These are phyloP conservation scores for Muricea muricata DNA, from an alignment of 92 coral and sea anemone species.

Conservation along the genomic window DNA sequence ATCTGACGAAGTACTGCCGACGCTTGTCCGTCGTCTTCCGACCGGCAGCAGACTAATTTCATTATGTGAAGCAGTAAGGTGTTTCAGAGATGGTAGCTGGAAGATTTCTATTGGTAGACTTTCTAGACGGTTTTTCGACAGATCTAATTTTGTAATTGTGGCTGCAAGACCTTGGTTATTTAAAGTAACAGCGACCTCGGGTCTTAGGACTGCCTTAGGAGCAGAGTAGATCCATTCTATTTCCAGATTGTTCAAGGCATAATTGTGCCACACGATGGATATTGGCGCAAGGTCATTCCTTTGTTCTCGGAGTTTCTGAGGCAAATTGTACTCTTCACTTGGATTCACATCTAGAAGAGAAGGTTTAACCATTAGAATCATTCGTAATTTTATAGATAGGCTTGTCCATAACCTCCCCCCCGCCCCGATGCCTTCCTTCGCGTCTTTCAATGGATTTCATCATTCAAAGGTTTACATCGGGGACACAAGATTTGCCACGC, in stretches of 20 bases:
- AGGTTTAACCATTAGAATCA: too few relatives aligned
- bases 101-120: conserved; percentile 84
- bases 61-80: conserved; percentile 78
- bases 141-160: conserved; percentile 85
- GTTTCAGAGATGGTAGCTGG: conserved; percentile 82
- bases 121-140: conserved; percentile 76
- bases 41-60: conserved; percentile 71
- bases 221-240: conserved; percentile 85
- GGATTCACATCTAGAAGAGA: conserved; percentile 72
- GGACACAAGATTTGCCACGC: too few relatives aligned
- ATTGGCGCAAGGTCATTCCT: conserved; percentile 84
- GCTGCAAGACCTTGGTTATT: conserved; percentile 75
- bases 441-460: too few relatives aligned
- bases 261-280: conserved; percentile 85
- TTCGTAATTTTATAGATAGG: too few relatives aligned
- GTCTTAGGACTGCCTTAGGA: conserved; percentile 79
- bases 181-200: conserved; percentile 55
- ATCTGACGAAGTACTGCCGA: conserved; percentile 57
- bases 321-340: conserved; percentile 85
- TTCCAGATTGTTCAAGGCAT: conserved; percentile 71
- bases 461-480: too few relatives aligned
- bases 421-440: too few relatives aligned
- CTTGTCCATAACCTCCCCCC: too few relatives aligned
- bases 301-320: conserved; percentile 82
- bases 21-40: conserved; percentile 64